Evolutionary conservation across 2,113 vertebrate species (phyloP).

Genomic region (Scomber japonicus): DNA sequence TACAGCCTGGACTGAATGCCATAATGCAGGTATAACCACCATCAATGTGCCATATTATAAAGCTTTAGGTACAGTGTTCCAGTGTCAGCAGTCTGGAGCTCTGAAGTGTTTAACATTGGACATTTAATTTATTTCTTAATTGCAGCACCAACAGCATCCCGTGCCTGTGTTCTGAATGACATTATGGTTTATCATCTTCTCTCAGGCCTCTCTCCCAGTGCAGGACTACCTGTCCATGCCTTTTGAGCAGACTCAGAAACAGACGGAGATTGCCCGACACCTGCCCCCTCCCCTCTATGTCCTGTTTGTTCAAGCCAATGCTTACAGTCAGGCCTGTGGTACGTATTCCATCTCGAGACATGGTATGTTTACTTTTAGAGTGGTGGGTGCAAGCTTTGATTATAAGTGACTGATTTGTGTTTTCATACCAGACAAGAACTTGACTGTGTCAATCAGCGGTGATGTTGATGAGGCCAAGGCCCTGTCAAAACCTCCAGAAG

Average conservation of each 20-base stretch:
- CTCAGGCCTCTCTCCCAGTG: conserved; percentile 94
- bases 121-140: neutral
- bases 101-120: neutral
- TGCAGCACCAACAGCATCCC: neutral
- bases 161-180: neutral
- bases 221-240: conserved; percentile 98
- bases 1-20: conserved; percentile 96
- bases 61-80: neutral
- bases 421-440: conserved; percentile 90
- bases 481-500: conserved; percentile 95
- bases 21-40: conserved; percentile 94
- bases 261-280: conserved; percentile 93
- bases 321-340: conserved; percentile 97
- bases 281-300: conserved; percentile 96
- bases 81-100: neutral
- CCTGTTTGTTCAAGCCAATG: conserved; percentile 95
- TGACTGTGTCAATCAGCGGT: conserved; percentile 91
- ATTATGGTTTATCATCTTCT: neutral
- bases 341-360: conserved; percentile 38
- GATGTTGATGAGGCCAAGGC: conserved; percentile 98
- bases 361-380: neutral
- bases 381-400: neutral
- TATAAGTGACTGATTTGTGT: conserved; percentile 12
- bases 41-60: neutral
- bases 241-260: conserved; percentile 95